Evolutionary conservation across 2,888 invertebrate species (phyloP).

Genomic region (Sussaba pulchella): DNA sequence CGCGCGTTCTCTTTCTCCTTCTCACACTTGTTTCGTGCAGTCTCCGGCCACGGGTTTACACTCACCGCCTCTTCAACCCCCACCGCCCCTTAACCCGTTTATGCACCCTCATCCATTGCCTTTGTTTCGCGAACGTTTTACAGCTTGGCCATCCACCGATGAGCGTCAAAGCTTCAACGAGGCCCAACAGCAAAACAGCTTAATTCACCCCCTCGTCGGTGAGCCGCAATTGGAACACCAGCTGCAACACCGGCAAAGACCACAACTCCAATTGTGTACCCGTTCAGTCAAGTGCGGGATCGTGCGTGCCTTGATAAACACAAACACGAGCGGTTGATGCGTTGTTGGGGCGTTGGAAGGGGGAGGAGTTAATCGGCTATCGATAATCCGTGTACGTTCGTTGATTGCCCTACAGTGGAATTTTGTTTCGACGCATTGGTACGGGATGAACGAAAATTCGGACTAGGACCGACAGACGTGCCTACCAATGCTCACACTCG

Average conservation of each 20-base stretch:
- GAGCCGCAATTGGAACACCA: constrained; percentile 53
- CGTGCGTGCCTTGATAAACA: constrained; percentile 49
- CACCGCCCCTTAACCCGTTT: too few relatives aligned
- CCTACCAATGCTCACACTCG: background rate
- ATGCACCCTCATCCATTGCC: background rate
- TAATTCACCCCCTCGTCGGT: constrained; percentile 11
- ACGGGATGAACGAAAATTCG: background rate
- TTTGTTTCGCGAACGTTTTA: background rate
- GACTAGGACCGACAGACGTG: constrained; percentile 1
- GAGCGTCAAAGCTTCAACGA: constrained; percentile 6
- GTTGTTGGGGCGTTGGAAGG: constrained; percentile 39
- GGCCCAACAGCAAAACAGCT: background rate
- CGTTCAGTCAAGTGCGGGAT: constrained; percentile 18
- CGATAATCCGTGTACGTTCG: constrained; percentile 42
- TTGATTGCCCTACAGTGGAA: constrained; percentile 46
- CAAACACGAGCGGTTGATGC: constrained; percentile 10
- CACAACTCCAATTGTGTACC: constrained; percentile 40
- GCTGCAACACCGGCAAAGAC: constrained; percentile 39
- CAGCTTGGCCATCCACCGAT: background rate
- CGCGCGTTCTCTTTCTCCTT: constrained; percentile 49
- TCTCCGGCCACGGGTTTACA: constrained; percentile 9
- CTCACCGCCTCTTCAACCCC: background rate
- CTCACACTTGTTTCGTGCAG: constrained; percentile 18
- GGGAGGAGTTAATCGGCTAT: constrained; percentile 38
- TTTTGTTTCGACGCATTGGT: constrained; percentile 24